phyloP scores from a whole-genome alignment of 2,797 vertebrate genomes.

The Tokudaia tokunoshimensis region DNA sequence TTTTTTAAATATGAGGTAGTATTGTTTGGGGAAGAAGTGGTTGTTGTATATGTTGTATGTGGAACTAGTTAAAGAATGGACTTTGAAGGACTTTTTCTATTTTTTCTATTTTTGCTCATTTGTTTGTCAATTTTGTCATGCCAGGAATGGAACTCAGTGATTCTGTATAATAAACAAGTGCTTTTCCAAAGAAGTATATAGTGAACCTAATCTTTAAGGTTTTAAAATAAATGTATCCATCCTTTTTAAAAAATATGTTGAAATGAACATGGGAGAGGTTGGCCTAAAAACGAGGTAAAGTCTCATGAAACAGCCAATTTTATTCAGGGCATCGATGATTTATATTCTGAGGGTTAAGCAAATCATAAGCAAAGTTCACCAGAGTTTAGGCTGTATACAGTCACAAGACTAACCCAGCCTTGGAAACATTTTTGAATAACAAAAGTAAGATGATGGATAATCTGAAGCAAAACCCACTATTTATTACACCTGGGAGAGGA shows the following conservation, averaged over 20 bases:
- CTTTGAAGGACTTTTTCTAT: neutral
- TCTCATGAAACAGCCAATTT: neutral
- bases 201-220: neutral
- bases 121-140: neutral
- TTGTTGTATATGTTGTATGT: neutral
- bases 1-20: neutral
- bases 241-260: neutral
- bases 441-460: neutral
- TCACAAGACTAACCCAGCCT: neutral
- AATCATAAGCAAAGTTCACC: neutral
- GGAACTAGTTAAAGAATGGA: slow-evolving; percentile 26
- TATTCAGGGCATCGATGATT: neutral
- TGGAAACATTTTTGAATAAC: neutral
- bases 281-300: neutral
- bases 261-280: neutral
- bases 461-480: neutral
- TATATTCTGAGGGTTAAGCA: neutral
- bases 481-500: neutral
- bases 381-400: neutral
- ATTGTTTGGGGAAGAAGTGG: neutral
- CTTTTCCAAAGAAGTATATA: neutral
- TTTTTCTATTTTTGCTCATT: neutral
- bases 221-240: slow-evolving; percentile 48
- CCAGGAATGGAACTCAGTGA: neutral
- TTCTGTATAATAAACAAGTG: neutral